These are phyloP conservation scores for Drosophila stalkeri DNA, from an alignment of 2,888 invertebrate species.

Conservation along the genomic window DNA sequence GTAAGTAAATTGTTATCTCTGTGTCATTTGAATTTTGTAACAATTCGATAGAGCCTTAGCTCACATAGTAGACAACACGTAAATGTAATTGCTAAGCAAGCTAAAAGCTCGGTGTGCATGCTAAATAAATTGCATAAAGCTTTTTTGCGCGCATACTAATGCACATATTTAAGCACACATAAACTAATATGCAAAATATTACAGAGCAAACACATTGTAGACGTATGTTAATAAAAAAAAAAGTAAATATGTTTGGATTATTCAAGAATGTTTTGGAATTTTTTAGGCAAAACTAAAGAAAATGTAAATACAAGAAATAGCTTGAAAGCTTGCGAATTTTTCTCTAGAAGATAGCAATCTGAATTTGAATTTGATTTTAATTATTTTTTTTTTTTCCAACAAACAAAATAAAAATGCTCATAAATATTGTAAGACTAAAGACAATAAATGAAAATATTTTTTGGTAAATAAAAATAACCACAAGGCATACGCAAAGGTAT, in stretches of 20 bases:
- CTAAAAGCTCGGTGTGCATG: background rate
- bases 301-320: background rate
- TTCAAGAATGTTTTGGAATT: background rate
- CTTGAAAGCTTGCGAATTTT: background rate
- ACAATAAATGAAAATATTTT: background rate
- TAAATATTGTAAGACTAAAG: background rate
- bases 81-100: background rate
- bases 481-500: background rate
- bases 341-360: background rate
- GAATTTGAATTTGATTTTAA: background rate
- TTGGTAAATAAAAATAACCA: background rate
- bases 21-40: background rate
- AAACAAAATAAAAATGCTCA: background rate
- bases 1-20: too few species aligned
- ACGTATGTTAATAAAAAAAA: background rate
- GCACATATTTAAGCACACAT: background rate
- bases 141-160: background rate
- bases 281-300: too few species aligned
- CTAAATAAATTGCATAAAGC: background rate
- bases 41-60: background rate
- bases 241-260: background rate
- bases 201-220: background rate
- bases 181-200: background rate
- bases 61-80: background rate
- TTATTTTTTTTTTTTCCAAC: background rate